Base-by-base conservation (phyloP, 2,888 invertebrate species). In the Drosophila sordidapex region DNA sequence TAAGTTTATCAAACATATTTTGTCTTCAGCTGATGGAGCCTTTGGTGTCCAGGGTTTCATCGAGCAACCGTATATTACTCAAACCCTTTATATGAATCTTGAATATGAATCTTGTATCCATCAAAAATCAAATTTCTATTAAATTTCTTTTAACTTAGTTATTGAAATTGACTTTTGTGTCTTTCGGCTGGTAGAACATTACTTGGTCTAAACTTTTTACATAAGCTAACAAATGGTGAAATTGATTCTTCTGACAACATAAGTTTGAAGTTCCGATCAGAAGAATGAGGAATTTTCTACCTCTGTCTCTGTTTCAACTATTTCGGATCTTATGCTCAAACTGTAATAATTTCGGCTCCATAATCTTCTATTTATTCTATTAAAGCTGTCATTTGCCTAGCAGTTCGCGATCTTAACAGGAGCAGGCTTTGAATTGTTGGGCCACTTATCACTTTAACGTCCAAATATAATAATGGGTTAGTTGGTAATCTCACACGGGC, bases 401-500 rank as follows among this genome's bases (percentile, higher is more conserved):
- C 46, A 46, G 11, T 10, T 11, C n/a, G 11, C 5, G 21, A 21
- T 21, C n/a, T 21, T 21, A 21, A 18, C 21, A 21, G 40, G 21
- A 10, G 4, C 10, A n/a, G 40, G n/a, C 10, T 21, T 21, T 21
- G 21, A 4, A 0, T 21, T 21, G 2, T 15, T 46, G 46, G 13
- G 13, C 13, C 21, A 43, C 13, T 43, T 21, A 21, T 21, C 21
- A 43, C 6, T 21, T 46, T 1, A 46, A 0, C 13, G 6, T 21
- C 13, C 1, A 43, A 11, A 8, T 46, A 53, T 66, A 49, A 33
- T 11, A n/a, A 59, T 43, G 18, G 57, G 21, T 58, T 74, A 36
- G 60, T 63, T 62, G 38, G 31, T 21, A 66, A 60, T 73, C 13
- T 43, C 61, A 67, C 51, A 59, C 46, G 40, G 62, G 46, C 43